phyloP scores from a whole-genome alignment of 2,797 vertebrate genomes.

The Caiman crocodilus region DNA sequence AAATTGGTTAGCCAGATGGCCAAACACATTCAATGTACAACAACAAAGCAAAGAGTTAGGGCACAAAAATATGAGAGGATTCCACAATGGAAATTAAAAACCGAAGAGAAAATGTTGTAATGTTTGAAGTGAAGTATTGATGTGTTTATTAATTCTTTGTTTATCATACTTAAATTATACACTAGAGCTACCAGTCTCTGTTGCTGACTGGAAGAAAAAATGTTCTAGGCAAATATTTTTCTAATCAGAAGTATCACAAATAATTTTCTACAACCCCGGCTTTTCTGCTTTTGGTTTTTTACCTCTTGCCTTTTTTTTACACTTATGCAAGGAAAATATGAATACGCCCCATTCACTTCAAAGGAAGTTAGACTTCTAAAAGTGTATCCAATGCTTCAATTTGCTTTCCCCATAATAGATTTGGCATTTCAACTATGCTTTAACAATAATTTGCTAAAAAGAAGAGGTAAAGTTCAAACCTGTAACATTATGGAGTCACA shows the following conservation, averaged over 20 bases:
- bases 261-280: slow-evolving; percentile 41
- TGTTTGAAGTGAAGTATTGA: neutral
- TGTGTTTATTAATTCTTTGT: neutral
- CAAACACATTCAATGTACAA: neutral
- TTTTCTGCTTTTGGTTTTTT: slow-evolving; percentile 35
- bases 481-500: neutral
- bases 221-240: neutral
- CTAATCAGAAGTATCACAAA: slow-evolving; percentile 64
- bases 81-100: neutral
- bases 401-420: slow-evolving; percentile 17
- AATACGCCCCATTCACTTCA: neutral
- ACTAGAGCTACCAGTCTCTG: neutral
- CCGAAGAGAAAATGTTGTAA: neutral
- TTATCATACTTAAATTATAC: neutral
- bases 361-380: neutral
- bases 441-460: slow-evolving; percentile 14
- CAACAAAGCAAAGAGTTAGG: neutral
- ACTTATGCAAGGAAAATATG: slow-evolving; percentile 19
- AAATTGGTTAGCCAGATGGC: neutral
- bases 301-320: slow-evolving; percentile 10
- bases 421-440: neutral
- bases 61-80: neutral
- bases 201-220: slow-evolving; percentile 9
- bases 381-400: neutral
- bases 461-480: neutral